Conservation (phyloP, 2,888 invertebrate genomes). For the Cataglyphis altisquamis region DNA sequence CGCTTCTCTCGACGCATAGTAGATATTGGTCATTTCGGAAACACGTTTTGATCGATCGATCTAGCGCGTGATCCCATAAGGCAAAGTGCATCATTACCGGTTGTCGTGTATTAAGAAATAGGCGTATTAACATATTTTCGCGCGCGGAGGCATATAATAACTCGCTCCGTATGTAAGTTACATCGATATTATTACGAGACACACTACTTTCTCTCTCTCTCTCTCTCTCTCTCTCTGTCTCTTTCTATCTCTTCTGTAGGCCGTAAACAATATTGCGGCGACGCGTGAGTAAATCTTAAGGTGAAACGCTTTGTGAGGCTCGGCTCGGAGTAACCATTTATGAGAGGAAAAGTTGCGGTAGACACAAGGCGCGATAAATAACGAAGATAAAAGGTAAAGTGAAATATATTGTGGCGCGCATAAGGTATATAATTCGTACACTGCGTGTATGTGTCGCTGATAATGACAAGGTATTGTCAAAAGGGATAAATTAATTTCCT, state of each 20-base stretch:
- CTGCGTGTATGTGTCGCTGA: background rate
- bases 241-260: background rate
- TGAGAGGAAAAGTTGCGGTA: conserved; percentile 9
- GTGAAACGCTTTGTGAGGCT: conserved; percentile 16
- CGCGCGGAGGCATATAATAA: conserved; percentile 36
- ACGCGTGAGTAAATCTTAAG: conserved; percentile 32
- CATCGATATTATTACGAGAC: conserved; percentile 46
- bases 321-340: conserved; percentile 7
- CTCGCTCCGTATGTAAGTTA: conserved; percentile 25
- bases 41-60: conserved; percentile 31
- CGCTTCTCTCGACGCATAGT: background rate
- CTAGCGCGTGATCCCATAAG: conserved; percentile 42
- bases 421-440: background rate
- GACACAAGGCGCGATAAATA: conserved; percentile 36
- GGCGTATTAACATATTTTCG: conserved; percentile 50
- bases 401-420: conserved; percentile 2
- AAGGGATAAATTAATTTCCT: background rate
- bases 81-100: conserved; percentile 47
- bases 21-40: conserved; percentile 22
- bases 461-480: background rate
- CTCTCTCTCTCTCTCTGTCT: background rate
- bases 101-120: conserved; percentile 39
- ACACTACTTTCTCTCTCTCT: background rate
- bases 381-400: conserved; percentile 25
- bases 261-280: conserved; percentile 22